These are phyloP conservation scores for Anagrus nilaparvatae DNA, from an alignment of 1,140 invertebrate species.

Conservation along the genomic window DNA sequence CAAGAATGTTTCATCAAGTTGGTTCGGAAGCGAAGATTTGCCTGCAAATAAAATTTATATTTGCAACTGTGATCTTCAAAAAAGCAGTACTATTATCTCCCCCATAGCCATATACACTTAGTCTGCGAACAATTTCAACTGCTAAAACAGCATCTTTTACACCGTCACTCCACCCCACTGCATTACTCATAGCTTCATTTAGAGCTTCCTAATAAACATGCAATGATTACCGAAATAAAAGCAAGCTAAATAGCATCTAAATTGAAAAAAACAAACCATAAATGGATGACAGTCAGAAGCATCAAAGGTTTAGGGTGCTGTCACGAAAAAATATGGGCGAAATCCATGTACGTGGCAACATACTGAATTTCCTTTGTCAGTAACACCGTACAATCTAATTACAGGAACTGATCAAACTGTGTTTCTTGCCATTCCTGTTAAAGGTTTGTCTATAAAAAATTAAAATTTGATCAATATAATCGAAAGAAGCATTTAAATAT, in stretches of 20 bases:
- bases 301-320: slow-evolving; percentile 67
- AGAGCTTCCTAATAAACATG: slow-evolving; percentile 39
- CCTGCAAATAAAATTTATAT: too few relatives aligned
- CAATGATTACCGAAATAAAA: slow-evolving; percentile 1
- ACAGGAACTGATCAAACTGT: slow-evolving; percentile 74
- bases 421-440: slow-evolving; percentile 79
- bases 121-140: slow-evolving; percentile 70
- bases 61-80: slow-evolving; percentile 83
- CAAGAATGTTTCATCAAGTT: too few relatives aligned
- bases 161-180: slow-evolving; percentile 69
- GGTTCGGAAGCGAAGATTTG: too few relatives aligned
- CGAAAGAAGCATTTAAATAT: too few relatives aligned
- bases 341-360: slow-evolving; percentile 97
- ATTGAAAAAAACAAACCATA: slow-evolving; percentile 45
- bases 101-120: slow-evolving; percentile 83
- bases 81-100: slow-evolving; percentile 68
- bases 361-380: slow-evolving; percentile 84
- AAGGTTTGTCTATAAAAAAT: slow-evolving; percentile 49
- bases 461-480: too few relatives aligned
- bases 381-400: slow-evolving; percentile 93
- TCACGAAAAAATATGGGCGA: slow-evolving; percentile 90
- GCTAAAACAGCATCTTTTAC: slow-evolving; percentile 73
- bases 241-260: neutral
- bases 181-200: slow-evolving; percentile 69
- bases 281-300: slow-evolving; percentile 59